phyloP scores from a whole-genome alignment of 2,113 vertebrate genomes.

The Rhea americana region DNA sequence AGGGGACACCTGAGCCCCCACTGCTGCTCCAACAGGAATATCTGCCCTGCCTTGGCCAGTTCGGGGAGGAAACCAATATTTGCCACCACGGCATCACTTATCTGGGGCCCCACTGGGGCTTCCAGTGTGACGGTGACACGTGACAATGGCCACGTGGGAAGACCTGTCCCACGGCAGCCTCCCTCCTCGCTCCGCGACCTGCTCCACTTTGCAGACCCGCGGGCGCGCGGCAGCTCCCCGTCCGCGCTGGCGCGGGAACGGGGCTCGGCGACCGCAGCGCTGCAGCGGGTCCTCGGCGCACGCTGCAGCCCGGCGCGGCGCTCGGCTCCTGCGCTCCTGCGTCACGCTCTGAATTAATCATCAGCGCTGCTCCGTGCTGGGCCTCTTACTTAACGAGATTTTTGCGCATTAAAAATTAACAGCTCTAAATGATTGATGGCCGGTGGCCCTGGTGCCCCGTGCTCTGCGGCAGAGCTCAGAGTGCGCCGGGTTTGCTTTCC shows the following conservation, averaged over 20 bases:
- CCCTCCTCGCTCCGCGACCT: rapidly evolving
- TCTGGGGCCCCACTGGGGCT: neutral
- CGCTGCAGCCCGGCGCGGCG: too few species aligned
- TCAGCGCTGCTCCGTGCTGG: neutral
- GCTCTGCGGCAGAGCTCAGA: neutral
- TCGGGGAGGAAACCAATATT: rapidly evolving
- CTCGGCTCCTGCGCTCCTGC: neutral
- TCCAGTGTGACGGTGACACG: neutral
- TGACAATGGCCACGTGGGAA: neutral
- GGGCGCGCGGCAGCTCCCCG: too few species aligned
- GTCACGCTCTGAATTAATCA: conserved; percentile 54
- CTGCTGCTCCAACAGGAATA: neutral
- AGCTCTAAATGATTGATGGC: conserved; percentile 52
- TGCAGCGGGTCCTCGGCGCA: too few species aligned
- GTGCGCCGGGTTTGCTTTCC: neutral
- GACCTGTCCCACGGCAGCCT: neutral
- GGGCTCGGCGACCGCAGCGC: too few species aligned
- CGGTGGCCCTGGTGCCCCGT: neutral
- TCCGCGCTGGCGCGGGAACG: too few species aligned
- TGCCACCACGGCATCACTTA: rapidly evolving
- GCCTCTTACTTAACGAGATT: neutral
- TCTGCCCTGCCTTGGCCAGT: neutral
- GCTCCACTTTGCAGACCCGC: too few species aligned
- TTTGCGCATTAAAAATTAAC: conserved; percentile 63
- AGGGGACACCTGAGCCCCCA: neutral